These are phyloP conservation scores for Conops quadrifasciatus DNA, from an alignment of 2,888 invertebrate genomes.

Conservation along the genomic window DNA sequence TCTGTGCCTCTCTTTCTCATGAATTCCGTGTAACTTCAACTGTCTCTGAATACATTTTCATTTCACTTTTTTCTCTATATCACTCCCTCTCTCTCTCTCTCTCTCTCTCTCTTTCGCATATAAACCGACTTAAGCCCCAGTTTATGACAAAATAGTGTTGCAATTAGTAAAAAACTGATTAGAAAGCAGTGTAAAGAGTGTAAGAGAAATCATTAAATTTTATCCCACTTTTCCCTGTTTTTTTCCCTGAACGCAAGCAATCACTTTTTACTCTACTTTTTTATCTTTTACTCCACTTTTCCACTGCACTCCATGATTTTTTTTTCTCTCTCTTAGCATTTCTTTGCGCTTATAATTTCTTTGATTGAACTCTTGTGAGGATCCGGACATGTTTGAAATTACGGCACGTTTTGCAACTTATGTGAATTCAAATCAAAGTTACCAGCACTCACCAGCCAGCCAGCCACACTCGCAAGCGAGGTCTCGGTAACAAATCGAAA, in stretches of 20 bases:
- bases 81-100: not conserved
- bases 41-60: not conserved
- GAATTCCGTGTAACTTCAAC: too few species aligned
- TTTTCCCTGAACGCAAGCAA: not conserved
- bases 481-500: too few species aligned
- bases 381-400: slow-evolving; percentile 8
- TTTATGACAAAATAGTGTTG: too few species aligned
- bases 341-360: slow-evolving; percentile 1
- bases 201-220: too few species aligned
- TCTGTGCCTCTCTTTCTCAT: too few species aligned
- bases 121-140: too few species aligned
- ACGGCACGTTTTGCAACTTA: slow-evolving; percentile 14
- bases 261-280: not conserved
- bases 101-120: not conserved
- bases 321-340: not conserved
- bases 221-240: not conserved
- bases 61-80: not conserved
- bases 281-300: not conserved
- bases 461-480: not conserved
- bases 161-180: too few species aligned
- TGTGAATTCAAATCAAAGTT: not conserved
- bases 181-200: too few species aligned
- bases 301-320: not conserved
- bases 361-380: slow-evolving; percentile 18
- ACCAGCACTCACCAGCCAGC: slow-evolving; percentile 11